Conservation (phyloP, 2,888 invertebrate genomes). For the Polymixis lichenea region DNA sequence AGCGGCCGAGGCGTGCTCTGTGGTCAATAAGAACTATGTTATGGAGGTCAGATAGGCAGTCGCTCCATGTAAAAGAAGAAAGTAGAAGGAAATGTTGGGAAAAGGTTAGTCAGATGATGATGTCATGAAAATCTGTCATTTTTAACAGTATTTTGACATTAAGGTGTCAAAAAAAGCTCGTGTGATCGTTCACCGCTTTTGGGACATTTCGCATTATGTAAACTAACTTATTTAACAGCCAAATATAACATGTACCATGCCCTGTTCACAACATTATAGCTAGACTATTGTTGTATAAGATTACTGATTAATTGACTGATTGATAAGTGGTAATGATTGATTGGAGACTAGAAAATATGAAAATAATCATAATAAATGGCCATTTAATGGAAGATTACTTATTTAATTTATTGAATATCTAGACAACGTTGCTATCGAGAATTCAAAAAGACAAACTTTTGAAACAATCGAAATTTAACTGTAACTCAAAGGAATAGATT, state of each 20-base stretch:
- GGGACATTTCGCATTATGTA: neutral
- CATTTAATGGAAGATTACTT: slow-evolving; percentile 4
- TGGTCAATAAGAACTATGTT: neutral
- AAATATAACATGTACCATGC: slow-evolving; percentile 4
- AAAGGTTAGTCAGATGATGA: too few relatives aligned
- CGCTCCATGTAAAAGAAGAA: too few relatives aligned
- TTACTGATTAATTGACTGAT: slow-evolving; percentile 13
- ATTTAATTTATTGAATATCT: neutral
- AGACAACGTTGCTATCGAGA: neutral
- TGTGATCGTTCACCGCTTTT: neutral
- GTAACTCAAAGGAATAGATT: slow-evolving; percentile 4
- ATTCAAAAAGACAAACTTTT: neutral
- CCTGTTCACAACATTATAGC: slow-evolving; percentile 16
- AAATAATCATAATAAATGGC: neutral
- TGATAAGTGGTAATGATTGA: neutral
- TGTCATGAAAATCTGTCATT: neutral
- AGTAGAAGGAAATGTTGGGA: too few relatives aligned
- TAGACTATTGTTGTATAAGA: slow-evolving; percentile 15
- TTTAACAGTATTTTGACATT: neutral
- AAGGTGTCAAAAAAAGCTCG: too few relatives aligned
- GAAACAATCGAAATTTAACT: slow-evolving; percentile 2
- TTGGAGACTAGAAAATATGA: neutral
- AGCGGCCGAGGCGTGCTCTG: neutral
- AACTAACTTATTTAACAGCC: slow-evolving; percentile 17
- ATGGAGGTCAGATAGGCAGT: too few relatives aligned